These are phyloP conservation scores for Caprella mutica DNA, from an alignment of 2,888 invertebrate species.

Conservation along the genomic window DNA sequence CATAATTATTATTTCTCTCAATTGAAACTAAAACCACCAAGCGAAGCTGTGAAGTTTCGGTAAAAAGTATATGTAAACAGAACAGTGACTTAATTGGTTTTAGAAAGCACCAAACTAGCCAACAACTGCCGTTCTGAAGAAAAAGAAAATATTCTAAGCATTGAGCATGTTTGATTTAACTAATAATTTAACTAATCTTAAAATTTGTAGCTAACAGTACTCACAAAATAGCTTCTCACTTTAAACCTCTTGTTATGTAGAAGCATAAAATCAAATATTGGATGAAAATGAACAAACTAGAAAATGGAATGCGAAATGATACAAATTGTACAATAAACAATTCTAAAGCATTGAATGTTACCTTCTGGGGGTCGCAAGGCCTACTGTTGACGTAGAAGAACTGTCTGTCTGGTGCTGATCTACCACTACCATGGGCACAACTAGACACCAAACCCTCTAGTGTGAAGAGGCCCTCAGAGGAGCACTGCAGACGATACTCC, in stretches of 20 bases:
- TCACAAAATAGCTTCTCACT: conserved; percentile 41
- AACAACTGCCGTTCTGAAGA: too few species aligned
- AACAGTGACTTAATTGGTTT: too few species aligned
- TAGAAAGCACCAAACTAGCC: too few species aligned
- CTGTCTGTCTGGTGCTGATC: conserved; percentile 78
- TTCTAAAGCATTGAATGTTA: conserved; percentile 41
- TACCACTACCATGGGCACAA: conserved; percentile 71
- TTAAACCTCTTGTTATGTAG: conserved; percentile 85
- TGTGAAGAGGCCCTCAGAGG: conserved; percentile 38
- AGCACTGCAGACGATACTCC: too few species aligned
- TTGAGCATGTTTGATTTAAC: background rate
- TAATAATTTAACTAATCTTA: background rate
- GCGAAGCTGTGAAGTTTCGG: too few species aligned
- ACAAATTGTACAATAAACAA: conserved; percentile 73
- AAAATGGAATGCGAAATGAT: conserved; percentile 75
- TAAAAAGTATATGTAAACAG: too few species aligned
- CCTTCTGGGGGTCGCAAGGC: conserved; percentile 82
- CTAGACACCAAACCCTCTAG: conserved; percentile 76
- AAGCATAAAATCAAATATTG: conserved; percentile 84
- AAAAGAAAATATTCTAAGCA: too few species aligned
- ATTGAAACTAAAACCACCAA: too few species aligned
- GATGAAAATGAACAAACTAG: conserved; percentile 73
- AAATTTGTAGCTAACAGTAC: background rate
- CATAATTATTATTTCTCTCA: too few species aligned
- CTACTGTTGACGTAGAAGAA: conserved; percentile 86